Conservation (phyloP, 2,113 vertebrate species). For the Atractosteus spatula region DNA sequence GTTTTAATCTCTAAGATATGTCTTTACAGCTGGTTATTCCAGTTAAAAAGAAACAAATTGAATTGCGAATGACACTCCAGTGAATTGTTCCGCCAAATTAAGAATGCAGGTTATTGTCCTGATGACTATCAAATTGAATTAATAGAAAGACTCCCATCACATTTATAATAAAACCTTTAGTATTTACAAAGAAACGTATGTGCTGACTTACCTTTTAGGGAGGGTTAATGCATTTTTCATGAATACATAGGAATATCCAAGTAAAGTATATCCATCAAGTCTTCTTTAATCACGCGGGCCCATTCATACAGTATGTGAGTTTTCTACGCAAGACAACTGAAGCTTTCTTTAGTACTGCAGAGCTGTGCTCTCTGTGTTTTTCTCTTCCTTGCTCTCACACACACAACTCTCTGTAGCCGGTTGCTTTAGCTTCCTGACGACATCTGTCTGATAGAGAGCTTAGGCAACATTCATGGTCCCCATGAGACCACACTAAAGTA, state of each 20-base stretch:
- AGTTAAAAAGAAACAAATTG: no score
- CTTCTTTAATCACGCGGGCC: neutral
- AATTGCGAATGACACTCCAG: no score
- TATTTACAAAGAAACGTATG: neutral
- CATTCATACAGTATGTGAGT: neutral
- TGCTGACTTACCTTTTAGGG: neutral
- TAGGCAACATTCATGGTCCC: constrained; percentile 24
- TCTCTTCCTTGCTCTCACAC: neutral
- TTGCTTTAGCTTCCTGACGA: neutral
- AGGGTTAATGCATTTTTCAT: neutral
- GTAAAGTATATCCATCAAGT: neutral
- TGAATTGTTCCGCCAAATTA: no score
- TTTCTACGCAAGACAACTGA: constrained; percentile 1
- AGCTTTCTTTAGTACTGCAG: constrained; percentile 17
- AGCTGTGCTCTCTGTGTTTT: constrained; percentile 17
- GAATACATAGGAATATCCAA: neutral
- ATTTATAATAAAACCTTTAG: no score
- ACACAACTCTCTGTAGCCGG: neutral
- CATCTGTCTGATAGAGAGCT: constrained; percentile 1
- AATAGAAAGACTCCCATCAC: no score
- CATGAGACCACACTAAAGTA: constrained; percentile 36
- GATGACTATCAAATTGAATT: no score
- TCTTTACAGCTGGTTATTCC: no score
- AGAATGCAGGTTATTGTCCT: no score
- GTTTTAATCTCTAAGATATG: no score